Base-by-base conservation (phyloP, 2,888 invertebrate genomes). In the Elgonia sp. region DNA sequence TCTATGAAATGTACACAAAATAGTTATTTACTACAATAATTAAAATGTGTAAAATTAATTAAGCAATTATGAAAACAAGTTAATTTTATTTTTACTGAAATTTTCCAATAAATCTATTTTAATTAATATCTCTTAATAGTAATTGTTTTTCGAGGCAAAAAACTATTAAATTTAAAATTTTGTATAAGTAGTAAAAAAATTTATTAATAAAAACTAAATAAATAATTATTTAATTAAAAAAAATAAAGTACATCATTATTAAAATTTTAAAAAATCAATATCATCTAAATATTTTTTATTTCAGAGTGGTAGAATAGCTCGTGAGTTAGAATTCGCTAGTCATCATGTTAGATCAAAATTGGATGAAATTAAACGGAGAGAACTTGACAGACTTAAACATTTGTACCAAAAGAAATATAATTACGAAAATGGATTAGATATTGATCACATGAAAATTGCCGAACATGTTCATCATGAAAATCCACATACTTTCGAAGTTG, bases 401-500 rank as follows among this genome's bases (percentile, higher is more conserved):
- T 95, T 98, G 63, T 97, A 97, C 0, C 96, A 95, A 0, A 96
- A 96, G 94, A 95, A 96, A 93, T 96, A 95, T 90, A 97, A 97
- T 92, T 90, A 96, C 69, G 95, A 95, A n/a, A 96, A 97, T 91
- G 95, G 96, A 39, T 95, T 97, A 53, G 97, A 97, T 91, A 95
- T 96, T 0, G 95, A 96, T 7, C 96, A 96, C 88, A 94, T 96
- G 18, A 96, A 96, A 93, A 95, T 96, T 21, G 92, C 95, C 5
- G 96, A 96, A 84, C 99, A 99, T 95, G 92, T 99, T 75, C 99
- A 99, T 94, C 97, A 98, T 90, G 95, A 95, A 0, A 99, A 99
- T 94, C 97, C 97, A 1, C 97, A 98, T 91, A 98, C 98, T 0
- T 99, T 99, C 94, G 99, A 99, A 95, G 97, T 98, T 90, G 97